Percentiles rank a stretch among this genome's conserved stretches.
Evolutionary conservation across 2,797 vertebrate species (phyloP).

Genomic region (Chelon auratus): DNA sequence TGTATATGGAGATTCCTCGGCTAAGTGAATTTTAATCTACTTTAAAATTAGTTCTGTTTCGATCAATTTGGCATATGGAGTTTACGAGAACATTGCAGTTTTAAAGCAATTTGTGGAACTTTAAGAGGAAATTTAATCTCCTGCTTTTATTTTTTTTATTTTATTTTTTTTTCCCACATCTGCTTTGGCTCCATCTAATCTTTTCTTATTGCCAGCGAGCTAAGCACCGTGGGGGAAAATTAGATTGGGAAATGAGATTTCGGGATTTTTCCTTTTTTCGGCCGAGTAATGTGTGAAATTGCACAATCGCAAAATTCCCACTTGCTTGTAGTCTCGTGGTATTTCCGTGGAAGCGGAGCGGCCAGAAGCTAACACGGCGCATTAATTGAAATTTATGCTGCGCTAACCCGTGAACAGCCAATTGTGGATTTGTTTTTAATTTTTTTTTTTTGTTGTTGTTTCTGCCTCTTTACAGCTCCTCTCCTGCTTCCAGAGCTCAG

Average conservation of each 20-base stretch:
- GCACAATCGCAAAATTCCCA: conserved; percentile 34
- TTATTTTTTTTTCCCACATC: conserved; percentile 22
- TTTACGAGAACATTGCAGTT: background rate
- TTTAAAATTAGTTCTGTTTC: background rate
- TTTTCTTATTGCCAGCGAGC: conserved; percentile 4
- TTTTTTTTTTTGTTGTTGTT: no score
- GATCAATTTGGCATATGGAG: background rate
- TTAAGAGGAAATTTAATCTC: conserved; percentile 21
- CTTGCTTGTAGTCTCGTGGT: background rate
- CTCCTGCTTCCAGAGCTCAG: conserved; percentile 1
- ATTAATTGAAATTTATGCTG: background rate
- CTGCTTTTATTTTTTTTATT: background rate
- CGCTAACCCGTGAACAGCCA: no score
- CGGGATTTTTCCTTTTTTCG: conserved; percentile 2
- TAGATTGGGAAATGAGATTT: conserved; percentile 33
- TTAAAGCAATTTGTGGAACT: conserved; percentile 22
- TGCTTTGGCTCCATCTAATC: conserved; percentile 28
- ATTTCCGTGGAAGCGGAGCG: no score
- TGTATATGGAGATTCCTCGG: background rate
- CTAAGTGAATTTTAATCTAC: background rate
- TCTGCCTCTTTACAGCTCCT: background rate
- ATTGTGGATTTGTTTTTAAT: no score
- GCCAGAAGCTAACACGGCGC: no score
- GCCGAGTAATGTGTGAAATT: conserved; percentile 18
- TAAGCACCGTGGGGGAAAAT: background rate